Percentiles rank a stretch among this genome's conserved stretches.
Conservation (phyloP, 2,888 invertebrate species). For the Theretra japonica region DNA sequence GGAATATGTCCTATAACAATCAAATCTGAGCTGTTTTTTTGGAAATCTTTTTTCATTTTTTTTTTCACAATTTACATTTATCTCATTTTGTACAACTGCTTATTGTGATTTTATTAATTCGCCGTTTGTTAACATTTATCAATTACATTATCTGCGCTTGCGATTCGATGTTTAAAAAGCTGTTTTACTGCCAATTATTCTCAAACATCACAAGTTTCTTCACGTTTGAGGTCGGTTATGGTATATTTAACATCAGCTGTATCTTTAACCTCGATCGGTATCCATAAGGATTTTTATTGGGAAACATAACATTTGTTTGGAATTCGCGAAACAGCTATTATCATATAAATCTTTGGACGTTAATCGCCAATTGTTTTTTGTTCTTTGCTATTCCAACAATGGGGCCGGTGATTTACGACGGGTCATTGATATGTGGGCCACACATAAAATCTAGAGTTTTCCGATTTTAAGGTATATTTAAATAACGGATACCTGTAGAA, state of each 20-base stretch:
- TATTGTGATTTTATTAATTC: background rate
- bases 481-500: background rate
- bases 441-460: background rate
- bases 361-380: slow-evolving; percentile 22
- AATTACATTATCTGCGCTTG: background rate
- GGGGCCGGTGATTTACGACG: slow-evolving; percentile 10
- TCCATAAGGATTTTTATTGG: slow-evolving; percentile 12
- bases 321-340: slow-evolving; percentile 19
- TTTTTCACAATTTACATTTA: background rate
- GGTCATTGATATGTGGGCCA: slow-evolving; percentile 16
- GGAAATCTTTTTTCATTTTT: background rate
- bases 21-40: too few relatives aligned
- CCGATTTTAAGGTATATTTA: background rate
- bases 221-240: background rate
- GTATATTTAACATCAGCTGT: background rate
- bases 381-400: slow-evolving; percentile 8
- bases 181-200: background rate
- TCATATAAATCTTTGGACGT: slow-evolving; percentile 3
- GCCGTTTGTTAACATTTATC: background rate
- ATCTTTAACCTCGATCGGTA: slow-evolving; percentile 10
- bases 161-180: background rate
- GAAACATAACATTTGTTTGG: slow-evolving; percentile 10
- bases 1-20: too few relatives aligned
- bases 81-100: background rate
- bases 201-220: slow-evolving; percentile 9